Base-by-base conservation (phyloP, 1,140 invertebrate genomes). In the Ericerus pela region DNA sequence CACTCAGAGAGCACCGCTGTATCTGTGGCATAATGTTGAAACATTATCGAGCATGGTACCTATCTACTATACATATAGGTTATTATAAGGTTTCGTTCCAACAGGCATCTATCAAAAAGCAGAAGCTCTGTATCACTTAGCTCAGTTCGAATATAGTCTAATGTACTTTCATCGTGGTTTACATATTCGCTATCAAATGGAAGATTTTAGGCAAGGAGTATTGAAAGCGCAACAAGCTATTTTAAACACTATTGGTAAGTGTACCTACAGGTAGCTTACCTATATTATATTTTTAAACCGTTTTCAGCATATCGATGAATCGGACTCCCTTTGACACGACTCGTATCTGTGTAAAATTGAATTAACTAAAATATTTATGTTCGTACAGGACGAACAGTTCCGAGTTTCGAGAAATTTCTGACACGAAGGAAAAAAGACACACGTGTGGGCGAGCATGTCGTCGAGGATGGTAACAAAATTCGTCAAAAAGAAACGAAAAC, bases 141-240 rank as follows among this genome's bases (percentile, higher is more conserved):
- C 89, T 0, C 82, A 93, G 66, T 96, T 95, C 69, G 93, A 96
- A 70, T 79, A 89, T 63, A 90, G 90, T 62, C 73, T 96, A 1
- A 86, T 96, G 61, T 91, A 82, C 66, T 96, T 87, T 66, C 88
- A 96, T 66, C 76, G 88, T 52, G 91, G 90, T 0, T 72, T 89
- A 57, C 79, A 82, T 16, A 76, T 88, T 4, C 74, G 92, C 11
- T 88, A 89, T 0, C 90, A 96, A 60, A 75, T 89, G 41, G 81
- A 82, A 57, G 80, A 81, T 22, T 95, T 96, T 69, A 78, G 87
- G 52, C 75, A 93, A 24, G 93, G 92, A 12, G 84, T 96, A 1
- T 88, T 94, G 64, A 96, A 96, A 68, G 86, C 86, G 0, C 85
- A 92, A 69, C 88, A 95, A 67, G 91, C 91, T 2, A 96, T 96